A percentile compares a stretch with the other conserved stretches of the same genome.
These are phyloP conservation scores for Agrochola macilenta DNA, from an alignment of 2,888 invertebrate genomes.

Conservation along the genomic window DNA sequence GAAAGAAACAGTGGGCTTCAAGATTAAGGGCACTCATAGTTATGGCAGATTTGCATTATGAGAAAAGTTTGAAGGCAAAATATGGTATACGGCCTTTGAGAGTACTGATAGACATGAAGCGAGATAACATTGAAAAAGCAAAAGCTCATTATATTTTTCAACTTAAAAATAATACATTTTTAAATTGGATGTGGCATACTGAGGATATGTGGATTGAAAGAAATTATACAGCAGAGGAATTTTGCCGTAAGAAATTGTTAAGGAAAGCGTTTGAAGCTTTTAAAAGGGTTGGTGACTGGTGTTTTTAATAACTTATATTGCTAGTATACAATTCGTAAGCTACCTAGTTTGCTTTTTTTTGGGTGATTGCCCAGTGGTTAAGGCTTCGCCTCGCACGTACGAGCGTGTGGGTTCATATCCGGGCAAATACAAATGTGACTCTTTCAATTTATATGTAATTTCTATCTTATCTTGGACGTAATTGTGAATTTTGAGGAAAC, in stretches of 20 bases:
- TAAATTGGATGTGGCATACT: conserved; percentile 89
- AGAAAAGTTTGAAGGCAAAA: conserved; percentile 81
- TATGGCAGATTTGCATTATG: conserved; percentile 89
- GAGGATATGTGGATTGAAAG: conserved; percentile 88
- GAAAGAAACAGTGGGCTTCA: conserved; percentile 89
- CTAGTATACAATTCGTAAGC: neutral
- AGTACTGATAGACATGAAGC: conserved; percentile 78
- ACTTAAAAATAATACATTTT: conserved; percentile 87
- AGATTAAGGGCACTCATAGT: conserved; percentile 85
- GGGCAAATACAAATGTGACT: no score
- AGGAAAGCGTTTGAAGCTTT: conserved; percentile 86
- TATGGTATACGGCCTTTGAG: conserved; percentile 83
- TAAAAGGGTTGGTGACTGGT: conserved; percentile 79
- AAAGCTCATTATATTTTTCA: conserved; percentile 85
- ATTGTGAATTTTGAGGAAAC: neutral
- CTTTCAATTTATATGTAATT: no score
- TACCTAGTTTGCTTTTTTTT: neutral
- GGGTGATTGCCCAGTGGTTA: no score
- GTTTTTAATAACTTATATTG: conserved; percentile 5
- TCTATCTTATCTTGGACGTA: neutral
- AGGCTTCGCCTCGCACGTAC: neutral
- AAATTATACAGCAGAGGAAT: conserved; percentile 89
- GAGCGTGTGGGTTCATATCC: neutral
- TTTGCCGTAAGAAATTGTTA: conserved; percentile 88
- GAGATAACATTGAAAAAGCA: conserved; percentile 85